These are phyloP conservation scores for Eledone cirrhosa DNA, from an alignment of 2,888 invertebrate genomes.

Conservation along the genomic window DNA sequence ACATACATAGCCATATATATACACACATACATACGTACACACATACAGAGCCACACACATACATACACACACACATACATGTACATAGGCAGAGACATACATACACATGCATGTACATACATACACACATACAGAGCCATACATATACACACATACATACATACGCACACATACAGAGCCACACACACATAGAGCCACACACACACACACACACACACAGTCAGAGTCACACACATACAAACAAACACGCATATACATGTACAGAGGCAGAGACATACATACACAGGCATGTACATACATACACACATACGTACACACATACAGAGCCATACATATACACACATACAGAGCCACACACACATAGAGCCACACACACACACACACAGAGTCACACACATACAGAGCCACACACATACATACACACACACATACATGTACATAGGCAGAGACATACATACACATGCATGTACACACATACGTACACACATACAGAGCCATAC, in stretches of 20 bases:
- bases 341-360: too few species aligned
- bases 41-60: not conserved
- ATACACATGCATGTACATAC: not conserved
- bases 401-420: not conserved
- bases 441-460: not conserved
- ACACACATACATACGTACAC: not conserved
- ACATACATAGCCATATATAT: not conserved
- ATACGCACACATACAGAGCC: not conserved
- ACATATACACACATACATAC: not conserved
- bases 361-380: too few species aligned
- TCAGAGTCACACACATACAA: not conserved
- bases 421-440: not conserved
- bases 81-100: not conserved
- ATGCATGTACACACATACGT: not conserved
- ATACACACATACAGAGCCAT: not conserved
- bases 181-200: not conserved
- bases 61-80: not conserved
- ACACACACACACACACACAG: not conserved
- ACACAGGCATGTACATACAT: not conserved
- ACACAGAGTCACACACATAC: too few species aligned
- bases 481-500: not conserved
- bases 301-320: not conserved
- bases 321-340: not conserved
- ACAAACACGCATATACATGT: not conserved
- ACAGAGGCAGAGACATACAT: not conserved